phyloP scores from a whole-genome alignment of 2,797 vertebrate genomes.

The Ptychobarbus kaznakovi region DNA sequence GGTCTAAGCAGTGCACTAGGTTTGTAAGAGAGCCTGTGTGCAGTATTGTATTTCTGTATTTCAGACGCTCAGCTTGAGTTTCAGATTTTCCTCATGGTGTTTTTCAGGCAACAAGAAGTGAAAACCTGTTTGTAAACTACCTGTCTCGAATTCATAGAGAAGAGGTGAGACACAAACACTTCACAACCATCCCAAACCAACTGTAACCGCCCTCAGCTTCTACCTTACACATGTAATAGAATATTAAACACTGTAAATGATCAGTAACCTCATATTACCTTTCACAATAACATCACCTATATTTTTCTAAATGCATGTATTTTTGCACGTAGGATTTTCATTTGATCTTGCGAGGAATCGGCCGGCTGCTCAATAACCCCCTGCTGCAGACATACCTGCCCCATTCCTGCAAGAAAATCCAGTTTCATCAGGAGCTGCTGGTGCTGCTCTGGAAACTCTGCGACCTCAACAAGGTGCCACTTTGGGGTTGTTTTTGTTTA shows the following conservation, averaged over 20 bases:
- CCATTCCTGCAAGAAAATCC: conserved; percentile 98
- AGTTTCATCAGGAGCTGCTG: conserved; percentile 96
- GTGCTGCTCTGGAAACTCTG: conserved; percentile 99
- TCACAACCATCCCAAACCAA: background rate
- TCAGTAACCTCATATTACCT: background rate
- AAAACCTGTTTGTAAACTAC: conserved; percentile 99
- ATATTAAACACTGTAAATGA: background rate
- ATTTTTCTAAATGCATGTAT: background rate
- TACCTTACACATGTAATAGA: background rate
- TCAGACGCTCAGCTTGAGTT: background rate
- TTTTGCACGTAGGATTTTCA: conserved; percentile 87
- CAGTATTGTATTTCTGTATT: background rate
- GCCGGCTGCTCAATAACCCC: conserved; percentile 92
- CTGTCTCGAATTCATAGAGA: conserved; percentile 97
- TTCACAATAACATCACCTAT: too few relatives aligned
- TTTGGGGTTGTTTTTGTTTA: background rate
- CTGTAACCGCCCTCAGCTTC: background rate
- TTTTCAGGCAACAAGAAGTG: conserved; percentile 85
- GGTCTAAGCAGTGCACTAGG: background rate
- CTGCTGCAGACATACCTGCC: conserved; percentile 96
- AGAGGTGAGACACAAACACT: conserved; percentile 79
- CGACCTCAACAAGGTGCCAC: conserved; percentile 95
- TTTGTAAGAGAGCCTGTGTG: background rate
- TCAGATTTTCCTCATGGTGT: background rate
- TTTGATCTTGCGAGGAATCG: conserved; percentile 94